Percentiles rank a stretch among this genome's conserved stretches.
phyloP scores from a whole-genome alignment of 2,113 vertebrate genomes.

The Oceanodroma tethys region DNA sequence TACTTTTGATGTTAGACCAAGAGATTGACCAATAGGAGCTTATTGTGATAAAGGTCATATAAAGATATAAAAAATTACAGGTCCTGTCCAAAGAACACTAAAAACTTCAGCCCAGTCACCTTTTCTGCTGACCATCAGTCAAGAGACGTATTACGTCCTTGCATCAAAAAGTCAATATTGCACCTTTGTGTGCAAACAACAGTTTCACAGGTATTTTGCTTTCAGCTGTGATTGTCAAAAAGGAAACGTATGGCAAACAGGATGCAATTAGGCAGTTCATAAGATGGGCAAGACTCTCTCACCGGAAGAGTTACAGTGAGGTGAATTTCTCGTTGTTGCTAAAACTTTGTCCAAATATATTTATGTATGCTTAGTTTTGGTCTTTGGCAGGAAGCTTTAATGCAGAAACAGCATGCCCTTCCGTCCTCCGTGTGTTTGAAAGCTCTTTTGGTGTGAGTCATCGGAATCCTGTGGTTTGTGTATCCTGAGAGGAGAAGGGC shows the following conservation, averaged over 20 bases:
- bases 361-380: constrained; percentile 62
- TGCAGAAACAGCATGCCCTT: constrained; percentile 76
- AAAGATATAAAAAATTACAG: not conserved
- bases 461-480: constrained; percentile 80
- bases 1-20: not conserved
- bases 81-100: not conserved
- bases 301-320: constrained; percentile 47
- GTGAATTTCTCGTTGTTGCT: constrained; percentile 67
- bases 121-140: not conserved
- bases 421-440: constrained; percentile 71
- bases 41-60: not conserved
- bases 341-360: constrained; percentile 60
- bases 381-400: constrained; percentile 79
- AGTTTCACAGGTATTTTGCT: constrained; percentile 11
- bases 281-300: constrained; percentile 54
- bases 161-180: not conserved
- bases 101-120: not conserved
- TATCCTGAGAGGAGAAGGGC: constrained; percentile 75
- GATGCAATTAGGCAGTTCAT: constrained; percentile 58
- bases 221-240: not conserved
- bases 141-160: not conserved
- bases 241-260: constrained; percentile 56
- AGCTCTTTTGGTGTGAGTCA: constrained; percentile 76
- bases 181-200: not conserved
- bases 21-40: not conserved